These are phyloP conservation scores for Spondyliosoma cantharus DNA, from an alignment of 2,797 vertebrate species.

Conservation along the genomic window DNA sequence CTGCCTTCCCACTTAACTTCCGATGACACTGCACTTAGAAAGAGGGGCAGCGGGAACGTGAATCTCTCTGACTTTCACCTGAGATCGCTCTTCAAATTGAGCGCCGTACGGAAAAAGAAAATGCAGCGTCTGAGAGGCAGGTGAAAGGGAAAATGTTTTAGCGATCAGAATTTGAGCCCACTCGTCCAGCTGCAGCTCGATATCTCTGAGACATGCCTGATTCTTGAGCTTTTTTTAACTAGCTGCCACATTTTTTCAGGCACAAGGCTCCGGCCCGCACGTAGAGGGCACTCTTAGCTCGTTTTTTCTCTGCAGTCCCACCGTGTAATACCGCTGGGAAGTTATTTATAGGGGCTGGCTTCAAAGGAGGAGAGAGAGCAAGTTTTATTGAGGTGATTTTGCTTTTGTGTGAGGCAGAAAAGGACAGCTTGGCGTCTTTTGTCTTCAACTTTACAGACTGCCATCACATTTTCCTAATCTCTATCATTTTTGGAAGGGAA, in stretches of 20 bases:
- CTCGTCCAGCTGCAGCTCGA: slow-evolving; percentile 4
- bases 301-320: slow-evolving; percentile 56
- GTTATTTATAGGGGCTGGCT: slow-evolving; percentile 74
- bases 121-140: slow-evolving; percentile 3
- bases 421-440: slow-evolving; percentile 48
- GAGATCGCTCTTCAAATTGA: slow-evolving; percentile 34
- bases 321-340: slow-evolving; percentile 48
- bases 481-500: slow-evolving; percentile 28
- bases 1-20: slow-evolving; percentile 64
- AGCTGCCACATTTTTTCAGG: slow-evolving; percentile 29
- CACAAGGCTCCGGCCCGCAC: slow-evolving; percentile 47
- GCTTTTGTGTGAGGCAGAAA: slow-evolving; percentile 53
- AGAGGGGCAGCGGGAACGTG: slow-evolving; percentile 41
- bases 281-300: slow-evolving; percentile 80
- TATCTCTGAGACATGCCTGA: neutral
- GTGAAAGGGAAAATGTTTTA: slow-evolving; percentile 20
- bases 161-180: slow-evolving; percentile 13
- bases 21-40: slow-evolving; percentile 66
- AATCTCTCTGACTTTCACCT: slow-evolving; percentile 49
- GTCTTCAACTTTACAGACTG: slow-evolving; percentile 39
- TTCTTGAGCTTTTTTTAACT: slow-evolving; percentile 13
- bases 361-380: slow-evolving; percentile 63
- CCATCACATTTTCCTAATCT: slow-evolving; percentile 32
- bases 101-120: neutral
- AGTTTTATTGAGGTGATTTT: slow-evolving; percentile 65